Conservation (phyloP, 2,797 vertebrate genomes). For the Morus bassanus region DNA sequence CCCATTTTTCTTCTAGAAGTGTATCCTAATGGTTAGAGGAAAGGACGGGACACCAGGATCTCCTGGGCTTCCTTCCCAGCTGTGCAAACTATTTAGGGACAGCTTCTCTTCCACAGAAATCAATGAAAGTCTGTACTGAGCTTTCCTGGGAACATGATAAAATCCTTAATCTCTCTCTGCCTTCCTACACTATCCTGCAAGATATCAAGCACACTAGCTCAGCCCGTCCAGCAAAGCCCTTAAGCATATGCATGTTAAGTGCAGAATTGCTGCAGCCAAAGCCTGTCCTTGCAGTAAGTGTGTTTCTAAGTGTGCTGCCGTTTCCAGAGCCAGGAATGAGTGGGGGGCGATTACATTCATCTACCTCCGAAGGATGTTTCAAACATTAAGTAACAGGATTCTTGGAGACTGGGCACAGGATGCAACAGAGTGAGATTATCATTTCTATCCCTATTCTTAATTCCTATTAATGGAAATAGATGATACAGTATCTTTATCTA, state of each 20-base stretch:
- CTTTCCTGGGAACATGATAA: not conserved
- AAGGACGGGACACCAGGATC: not conserved
- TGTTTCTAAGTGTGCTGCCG: not conserved
- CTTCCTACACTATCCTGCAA: slow-evolving; percentile 12
- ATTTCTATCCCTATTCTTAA: not conserved
- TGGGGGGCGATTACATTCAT: not conserved
- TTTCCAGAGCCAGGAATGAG: slow-evolving; percentile 18
- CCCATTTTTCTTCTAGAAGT: not conserved
- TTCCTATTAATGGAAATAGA: slow-evolving; percentile 18
- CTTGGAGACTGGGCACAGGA: not conserved
- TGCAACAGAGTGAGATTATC: not conserved
- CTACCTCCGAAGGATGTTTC: slow-evolving; percentile 8
- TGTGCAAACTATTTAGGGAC: not conserved
- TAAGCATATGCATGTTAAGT: not conserved
- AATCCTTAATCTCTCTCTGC: not conserved
- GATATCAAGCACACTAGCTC: not conserved
- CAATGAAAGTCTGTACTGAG: not conserved
- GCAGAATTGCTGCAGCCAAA: not conserved
- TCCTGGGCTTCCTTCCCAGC: not conserved
- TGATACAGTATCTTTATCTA: not conserved
- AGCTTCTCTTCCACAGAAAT: not conserved
- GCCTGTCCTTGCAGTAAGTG: not conserved
- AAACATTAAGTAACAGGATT: slow-evolving; percentile 37
- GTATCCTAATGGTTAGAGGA: not conserved
- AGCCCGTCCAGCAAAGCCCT: not conserved